A percentile compares a stretch with the other conserved stretches of the same genome.
Conservation (phyloP, 2,113 vertebrate genomes). For the Gnathonemus longibarbis region DNA sequence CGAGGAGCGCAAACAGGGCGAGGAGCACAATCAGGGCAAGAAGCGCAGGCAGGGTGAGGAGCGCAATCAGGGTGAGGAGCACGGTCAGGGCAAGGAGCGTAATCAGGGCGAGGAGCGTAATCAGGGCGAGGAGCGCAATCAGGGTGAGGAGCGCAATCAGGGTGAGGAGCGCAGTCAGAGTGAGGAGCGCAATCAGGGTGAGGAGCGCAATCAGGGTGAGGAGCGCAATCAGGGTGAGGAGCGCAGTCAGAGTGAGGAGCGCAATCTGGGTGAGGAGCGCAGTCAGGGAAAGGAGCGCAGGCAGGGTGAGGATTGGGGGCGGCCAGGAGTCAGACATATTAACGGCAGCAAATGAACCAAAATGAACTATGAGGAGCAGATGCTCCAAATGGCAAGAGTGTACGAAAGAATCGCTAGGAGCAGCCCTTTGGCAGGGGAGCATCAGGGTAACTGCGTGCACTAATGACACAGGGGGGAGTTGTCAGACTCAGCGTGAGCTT, state of each 20-base stretch:
- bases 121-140: too few species aligned
- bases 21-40: too few species aligned
- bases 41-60: too few species aligned
- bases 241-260: too few species aligned
- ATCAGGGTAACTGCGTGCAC: not conserved
- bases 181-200: too few species aligned
- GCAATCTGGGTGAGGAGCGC: too few species aligned
- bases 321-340: not conserved
- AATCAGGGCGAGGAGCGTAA: too few species aligned
- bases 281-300: not conserved
- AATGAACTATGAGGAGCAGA: not conserved
- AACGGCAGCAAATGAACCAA: not conserved
- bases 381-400: not conserved
- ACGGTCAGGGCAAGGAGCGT: accelerated
- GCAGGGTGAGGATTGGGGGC: not conserved
- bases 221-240: too few species aligned
- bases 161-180: too few species aligned
- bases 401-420: not conserved
- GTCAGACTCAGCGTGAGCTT: constrained; percentile 2
- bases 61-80: too few species aligned
- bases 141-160: too few species aligned
- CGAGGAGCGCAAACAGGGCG: accelerated
- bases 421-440: not conserved
- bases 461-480: not conserved
- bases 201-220: too few species aligned